Evolutionary conservation across 2,888 invertebrate genomes (phyloP), one percentile per base, ranked within the genome.

Genomic region (Pristionchus maxplancki): DNA sequence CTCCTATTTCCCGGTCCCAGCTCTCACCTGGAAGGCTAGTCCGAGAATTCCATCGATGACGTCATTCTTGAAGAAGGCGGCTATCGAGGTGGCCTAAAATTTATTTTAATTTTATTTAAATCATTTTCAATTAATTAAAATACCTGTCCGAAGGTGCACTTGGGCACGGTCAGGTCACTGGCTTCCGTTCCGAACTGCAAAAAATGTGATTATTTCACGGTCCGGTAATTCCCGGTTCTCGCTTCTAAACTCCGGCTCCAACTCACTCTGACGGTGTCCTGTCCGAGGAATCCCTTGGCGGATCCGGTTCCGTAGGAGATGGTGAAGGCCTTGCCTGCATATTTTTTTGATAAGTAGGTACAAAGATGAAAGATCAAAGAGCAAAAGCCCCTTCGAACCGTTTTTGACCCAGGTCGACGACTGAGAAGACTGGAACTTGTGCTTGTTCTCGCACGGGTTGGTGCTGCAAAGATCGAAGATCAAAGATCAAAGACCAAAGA

Each of bases 231-330:
- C 31, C 64, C 28, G 28, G 64, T 11, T 9, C 31, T 31, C 28
- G 28, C 9, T 1, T 20, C 24, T 64, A 64, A 28, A 62, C 15
- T n/a, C 28, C 64, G 31, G 64, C 64, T 64, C 31, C 8, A n/a
- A 28, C 62, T 62, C 28, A 97, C 98, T 89, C 96, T 96, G 89
- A 99, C 97, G 87, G 96, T 96, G 95, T 99, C 99, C 1, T 97
- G 96, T 89, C 98, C 98, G 89, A 99, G 96, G 96, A 97, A 98
- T 88, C 99, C 99, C 89, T 97, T 97, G 89, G 99, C 96, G 91
- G 90, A 89, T 91, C 99, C 99, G 90, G 97, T 97, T 89, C 98
- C 99, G 96, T 99, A 99, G 92, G 96, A 97, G 94, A 99, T 98
- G 88, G 96, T 96, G 95, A 99, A 98, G 89, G 96, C 95, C 0